Percentiles rank a stretch among this genome's conserved stretches.
These are phyloP conservation scores for Odocoileus virginianus DNA, from an alignment of 2,113 vertebrate species.

Conservation along the genomic window DNA sequence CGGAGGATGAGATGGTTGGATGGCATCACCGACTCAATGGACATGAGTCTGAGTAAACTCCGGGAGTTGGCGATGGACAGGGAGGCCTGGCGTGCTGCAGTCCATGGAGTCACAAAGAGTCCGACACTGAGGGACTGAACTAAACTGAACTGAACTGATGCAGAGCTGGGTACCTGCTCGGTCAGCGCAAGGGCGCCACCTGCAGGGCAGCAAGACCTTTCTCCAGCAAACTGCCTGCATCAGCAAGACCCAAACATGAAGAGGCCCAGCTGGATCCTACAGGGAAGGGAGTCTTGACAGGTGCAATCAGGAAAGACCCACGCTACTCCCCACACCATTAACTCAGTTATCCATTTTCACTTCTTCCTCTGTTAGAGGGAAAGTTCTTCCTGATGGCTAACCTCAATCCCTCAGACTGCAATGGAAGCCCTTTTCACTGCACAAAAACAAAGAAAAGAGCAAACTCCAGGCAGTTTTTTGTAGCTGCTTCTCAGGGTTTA, in stretches of 20 bases:
- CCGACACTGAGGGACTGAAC: neutral
- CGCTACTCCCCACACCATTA: neutral
- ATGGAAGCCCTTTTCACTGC: neutral
- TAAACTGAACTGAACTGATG: neutral
- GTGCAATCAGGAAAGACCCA: neutral
- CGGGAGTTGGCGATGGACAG: neutral
- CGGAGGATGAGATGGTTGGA: neutral
- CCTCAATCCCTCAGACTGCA: neutral
- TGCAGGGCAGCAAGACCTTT: neutral
- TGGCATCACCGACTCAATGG: neutral
- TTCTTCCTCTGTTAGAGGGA: neutral
- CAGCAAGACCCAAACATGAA: neutral
- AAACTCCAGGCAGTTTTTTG: neutral
- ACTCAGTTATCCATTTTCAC: neutral
- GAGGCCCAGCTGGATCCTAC: accelerated
- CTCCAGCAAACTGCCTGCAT: accelerated
- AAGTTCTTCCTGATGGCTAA: neutral
- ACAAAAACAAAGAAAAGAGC: too few species aligned
- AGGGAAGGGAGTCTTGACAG: neutral
- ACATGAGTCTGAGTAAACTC: neutral
- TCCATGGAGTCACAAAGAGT: neutral
- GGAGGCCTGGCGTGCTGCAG: neutral
- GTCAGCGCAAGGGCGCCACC: neutral
- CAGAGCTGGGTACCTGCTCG: too few species aligned
- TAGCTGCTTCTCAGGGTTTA: neutral